Percentiles rank a stretch among this genome's conserved stretches.
Evolutionary conservation across 2,113 vertebrate species (phyloP).

Genomic region (Antechinus flavipes): DNA sequence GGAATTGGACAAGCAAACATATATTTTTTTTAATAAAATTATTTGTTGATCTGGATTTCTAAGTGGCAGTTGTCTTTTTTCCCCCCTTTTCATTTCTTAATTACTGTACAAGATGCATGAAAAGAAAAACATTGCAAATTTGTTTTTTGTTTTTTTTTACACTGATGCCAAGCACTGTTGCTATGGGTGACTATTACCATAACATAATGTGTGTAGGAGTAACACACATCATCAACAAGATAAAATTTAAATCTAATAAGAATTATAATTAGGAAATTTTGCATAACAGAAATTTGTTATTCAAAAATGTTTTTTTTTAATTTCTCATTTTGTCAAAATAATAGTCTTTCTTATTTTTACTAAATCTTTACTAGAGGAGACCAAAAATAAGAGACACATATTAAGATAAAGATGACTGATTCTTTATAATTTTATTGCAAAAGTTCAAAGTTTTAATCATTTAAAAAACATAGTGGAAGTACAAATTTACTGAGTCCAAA

Average conservation of each 20-base stretch:
- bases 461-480: not conserved
- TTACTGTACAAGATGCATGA: not conserved
- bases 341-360: not conserved
- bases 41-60: not conserved
- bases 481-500: not conserved
- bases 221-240: not conserved
- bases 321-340: not conserved
- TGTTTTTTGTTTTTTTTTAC: not conserved
- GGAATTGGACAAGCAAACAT: not conserved
- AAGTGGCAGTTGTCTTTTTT: not conserved
- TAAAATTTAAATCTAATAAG: conserved; percentile 26
- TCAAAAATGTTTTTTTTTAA: not conserved
- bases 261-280: not conserved
- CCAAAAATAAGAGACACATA: too few species aligned
- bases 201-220: conserved; percentile 8
- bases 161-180: not conserved
- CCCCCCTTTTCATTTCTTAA: not conserved
- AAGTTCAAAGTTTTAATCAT: not conserved
- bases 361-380: not conserved
- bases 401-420: not conserved
- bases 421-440: not conserved
- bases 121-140: not conserved
- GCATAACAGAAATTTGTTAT: not conserved
- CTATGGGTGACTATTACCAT: not conserved
- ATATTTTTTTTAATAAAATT: not conserved